Evolutionary conservation across 35 echinoderm and acorn worm genomes (phyloP).

Genomic region (Ophioderma brevispina): DNA sequence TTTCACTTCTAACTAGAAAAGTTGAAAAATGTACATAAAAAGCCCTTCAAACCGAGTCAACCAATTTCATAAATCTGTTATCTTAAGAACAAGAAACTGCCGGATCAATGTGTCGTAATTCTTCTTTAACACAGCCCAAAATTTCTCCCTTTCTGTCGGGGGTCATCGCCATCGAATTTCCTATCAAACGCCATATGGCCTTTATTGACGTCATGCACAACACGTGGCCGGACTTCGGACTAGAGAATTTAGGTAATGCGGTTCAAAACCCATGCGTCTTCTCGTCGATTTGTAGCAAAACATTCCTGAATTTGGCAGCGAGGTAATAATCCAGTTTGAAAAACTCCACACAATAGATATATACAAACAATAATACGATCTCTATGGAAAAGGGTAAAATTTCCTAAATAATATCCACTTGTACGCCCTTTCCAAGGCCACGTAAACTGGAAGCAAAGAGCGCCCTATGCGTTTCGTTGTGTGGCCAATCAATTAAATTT

Average conservation of each 20-base stretch:
- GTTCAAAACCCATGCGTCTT: neutral
- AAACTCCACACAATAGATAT: neutral
- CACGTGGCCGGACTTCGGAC: neutral
- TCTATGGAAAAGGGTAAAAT: neutral
- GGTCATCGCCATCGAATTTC: slow-evolving; percentile 57
- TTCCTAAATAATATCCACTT: neutral
- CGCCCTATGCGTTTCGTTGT: too few species aligned
- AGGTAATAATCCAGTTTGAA: neutral
- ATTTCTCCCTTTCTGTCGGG: slow-evolving; percentile 68
- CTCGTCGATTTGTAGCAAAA: neutral
- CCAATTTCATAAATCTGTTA: too few species aligned
- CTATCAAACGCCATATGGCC: slow-evolving; percentile 54
- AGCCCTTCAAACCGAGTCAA: too few species aligned
- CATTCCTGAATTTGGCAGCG: neutral
- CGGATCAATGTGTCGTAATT: too few species aligned
- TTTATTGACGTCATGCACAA: slow-evolving; percentile 39
- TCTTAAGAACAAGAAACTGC: too few species aligned
- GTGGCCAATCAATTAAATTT: too few species aligned
- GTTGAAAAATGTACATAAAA: too few species aligned
- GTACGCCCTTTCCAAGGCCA: neutral
- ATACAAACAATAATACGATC: neutral
- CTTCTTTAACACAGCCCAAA: too few species aligned
- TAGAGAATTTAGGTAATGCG: neutral
- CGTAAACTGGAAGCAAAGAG: neutral
- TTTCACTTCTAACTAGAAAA: too few species aligned